Evolutionary conservation across 2,888 invertebrate species (phyloP).

Genomic region (Volucella inanis): DNA sequence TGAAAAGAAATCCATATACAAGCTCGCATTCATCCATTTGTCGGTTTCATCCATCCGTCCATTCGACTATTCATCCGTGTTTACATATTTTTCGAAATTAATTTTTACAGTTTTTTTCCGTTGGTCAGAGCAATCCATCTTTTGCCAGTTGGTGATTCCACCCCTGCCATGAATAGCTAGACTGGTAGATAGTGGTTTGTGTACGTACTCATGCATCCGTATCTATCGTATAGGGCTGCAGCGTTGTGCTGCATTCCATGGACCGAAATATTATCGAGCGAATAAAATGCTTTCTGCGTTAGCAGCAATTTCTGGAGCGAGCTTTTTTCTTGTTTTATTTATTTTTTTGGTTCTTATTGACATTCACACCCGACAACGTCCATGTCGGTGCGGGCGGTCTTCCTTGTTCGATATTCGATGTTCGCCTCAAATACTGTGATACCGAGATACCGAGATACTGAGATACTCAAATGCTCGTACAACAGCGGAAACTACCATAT

Average conservation of each 20-base stretch:
- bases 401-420: slow-evolving; percentile 52
- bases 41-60: slow-evolving; percentile 9
- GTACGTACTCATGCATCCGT: too few species aligned
- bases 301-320: slow-evolving; percentile 41
- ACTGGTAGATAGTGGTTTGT: slow-evolving; percentile 6
- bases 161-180: slow-evolving; percentile 3
- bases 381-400: slow-evolving; percentile 11
- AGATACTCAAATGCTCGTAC: background rate
- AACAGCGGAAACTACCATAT: slow-evolving; percentile 59
- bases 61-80: slow-evolving; percentile 12
- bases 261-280: slow-evolving; percentile 55
- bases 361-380: slow-evolving; percentile 31
- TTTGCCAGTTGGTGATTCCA: slow-evolving; percentile 1
- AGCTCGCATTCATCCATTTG: background rate
- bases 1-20: slow-evolving; percentile 26
- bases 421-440: slow-evolving; percentile 9
- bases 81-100: slow-evolving; percentile 40
- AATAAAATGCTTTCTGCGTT: slow-evolving; percentile 50
- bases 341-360: slow-evolving; percentile 41
- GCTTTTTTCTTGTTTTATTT: slow-evolving; percentile 37
- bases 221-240: too few species aligned
- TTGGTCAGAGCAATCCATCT: slow-evolving; percentile 5
- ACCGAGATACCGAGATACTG: too few species aligned
- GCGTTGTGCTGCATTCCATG: too few species aligned
- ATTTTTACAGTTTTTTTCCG: slow-evolving; percentile 30